Conservation (phyloP, 2,888 invertebrate species). For the Plebejus melissa region DNA sequence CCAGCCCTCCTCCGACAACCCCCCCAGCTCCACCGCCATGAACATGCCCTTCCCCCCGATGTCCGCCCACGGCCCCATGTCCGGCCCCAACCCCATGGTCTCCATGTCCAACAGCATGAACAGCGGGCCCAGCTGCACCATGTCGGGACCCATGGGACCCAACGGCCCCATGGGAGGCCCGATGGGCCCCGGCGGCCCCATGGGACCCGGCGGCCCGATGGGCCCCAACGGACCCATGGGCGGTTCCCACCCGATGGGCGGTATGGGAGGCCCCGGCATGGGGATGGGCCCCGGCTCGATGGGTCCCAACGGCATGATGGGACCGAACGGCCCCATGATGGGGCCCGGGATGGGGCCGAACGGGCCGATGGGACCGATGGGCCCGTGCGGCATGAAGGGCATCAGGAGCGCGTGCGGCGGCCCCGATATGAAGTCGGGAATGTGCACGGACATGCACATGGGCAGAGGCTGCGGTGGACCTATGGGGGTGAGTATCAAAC, state of each 20-base stretch:
- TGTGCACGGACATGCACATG: constrained; percentile 77
- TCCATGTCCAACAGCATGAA: constrained; percentile 70
- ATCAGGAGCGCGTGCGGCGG: constrained; percentile 70
- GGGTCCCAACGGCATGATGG: constrained; percentile 69
- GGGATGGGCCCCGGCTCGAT: constrained; percentile 60
- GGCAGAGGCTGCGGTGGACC: constrained; percentile 73
- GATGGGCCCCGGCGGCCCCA: constrained; percentile 55
- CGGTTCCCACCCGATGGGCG: constrained; percentile 54
- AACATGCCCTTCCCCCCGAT: constrained; percentile 67
- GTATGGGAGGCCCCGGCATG: constrained; percentile 57
- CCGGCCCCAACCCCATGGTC: constrained; percentile 69
- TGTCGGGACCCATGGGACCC: constrained; percentile 68
- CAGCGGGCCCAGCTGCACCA: constrained; percentile 70
- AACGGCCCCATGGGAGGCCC: constrained; percentile 54
- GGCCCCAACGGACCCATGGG: constrained; percentile 60
- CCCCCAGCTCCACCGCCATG: constrained; percentile 65
- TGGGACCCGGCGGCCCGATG: constrained; percentile 63
- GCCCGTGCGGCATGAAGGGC: constrained; percentile 73
- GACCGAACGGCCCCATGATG: constrained; percentile 68
- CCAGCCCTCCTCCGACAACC: constrained; percentile 60
- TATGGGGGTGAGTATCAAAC: constrained; percentile 65
- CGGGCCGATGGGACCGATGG: constrained; percentile 75
- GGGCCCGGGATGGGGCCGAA: constrained; percentile 64
- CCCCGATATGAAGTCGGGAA: constrained; percentile 73
- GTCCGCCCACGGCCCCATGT: constrained; percentile 65